These are phyloP conservation scores for Monarcha castaneiventris DNA, from an alignment of 2,113 vertebrate genomes.

Conservation along the genomic window DNA sequence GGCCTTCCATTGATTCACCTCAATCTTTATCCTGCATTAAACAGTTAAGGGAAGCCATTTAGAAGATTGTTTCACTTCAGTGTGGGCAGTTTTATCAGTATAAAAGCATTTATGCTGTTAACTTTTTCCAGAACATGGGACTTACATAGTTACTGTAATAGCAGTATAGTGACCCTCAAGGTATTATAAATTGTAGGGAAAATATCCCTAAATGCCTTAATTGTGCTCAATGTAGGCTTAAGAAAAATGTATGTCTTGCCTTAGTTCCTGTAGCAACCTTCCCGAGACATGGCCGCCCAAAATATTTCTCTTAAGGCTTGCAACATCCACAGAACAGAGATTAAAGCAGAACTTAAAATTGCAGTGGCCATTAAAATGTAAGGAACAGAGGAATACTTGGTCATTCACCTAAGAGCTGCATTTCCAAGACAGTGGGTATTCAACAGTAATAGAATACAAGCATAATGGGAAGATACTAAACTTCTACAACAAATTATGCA, in stretches of 20 bases:
- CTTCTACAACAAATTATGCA: not conserved
- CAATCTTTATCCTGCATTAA: not conserved
- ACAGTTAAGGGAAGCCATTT: not conserved
- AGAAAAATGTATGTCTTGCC: not conserved
- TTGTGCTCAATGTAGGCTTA: not conserved
- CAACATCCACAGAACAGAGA: not conserved
- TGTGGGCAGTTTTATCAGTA: not conserved
- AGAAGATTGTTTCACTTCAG: not conserved
- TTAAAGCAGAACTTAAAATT: not conserved
- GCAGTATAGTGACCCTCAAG: not conserved
- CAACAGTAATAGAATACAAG: not conserved
- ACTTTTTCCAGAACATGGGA: not conserved
- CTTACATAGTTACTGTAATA: not conserved
- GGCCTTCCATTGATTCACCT: not conserved
- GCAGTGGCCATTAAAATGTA: not conserved
- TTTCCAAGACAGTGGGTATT: not conserved
- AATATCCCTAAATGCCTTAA: not conserved
- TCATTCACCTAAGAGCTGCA: not conserved
- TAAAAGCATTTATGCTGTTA: not conserved
- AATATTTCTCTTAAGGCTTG: not conserved
- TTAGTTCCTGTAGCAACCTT: not conserved
- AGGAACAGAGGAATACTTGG: not conserved
- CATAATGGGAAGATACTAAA: not conserved
- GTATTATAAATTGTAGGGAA: not conserved
- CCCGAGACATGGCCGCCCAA: not conserved